Conservation (phyloP, 2,113 vertebrate genomes). For the Osmerus mordax region DNA sequence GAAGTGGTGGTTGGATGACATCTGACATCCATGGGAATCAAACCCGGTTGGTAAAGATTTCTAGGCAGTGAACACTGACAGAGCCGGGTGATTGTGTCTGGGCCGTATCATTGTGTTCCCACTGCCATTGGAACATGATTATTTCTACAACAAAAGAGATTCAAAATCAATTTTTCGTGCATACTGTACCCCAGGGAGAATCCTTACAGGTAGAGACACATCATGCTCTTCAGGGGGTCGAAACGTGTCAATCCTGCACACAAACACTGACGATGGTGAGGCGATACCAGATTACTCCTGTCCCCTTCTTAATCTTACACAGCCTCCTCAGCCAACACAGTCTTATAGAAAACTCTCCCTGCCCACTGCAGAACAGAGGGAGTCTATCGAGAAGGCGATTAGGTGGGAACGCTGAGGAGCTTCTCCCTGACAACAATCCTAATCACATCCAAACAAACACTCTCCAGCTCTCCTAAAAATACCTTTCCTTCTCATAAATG, state of each 20-base stretch:
- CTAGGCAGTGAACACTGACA: no score
- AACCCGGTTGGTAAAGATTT: neutral
- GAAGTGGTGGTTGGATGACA: neutral
- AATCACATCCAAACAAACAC: slow-evolving; percentile 56
- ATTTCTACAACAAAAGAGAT: no score
- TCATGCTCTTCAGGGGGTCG: no score
- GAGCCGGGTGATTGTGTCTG: no score
- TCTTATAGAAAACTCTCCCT: neutral
- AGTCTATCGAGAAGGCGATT: slow-evolving; percentile 5
- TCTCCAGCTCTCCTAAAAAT: slow-evolving; percentile 51
- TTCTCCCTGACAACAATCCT: slow-evolving; percentile 45
- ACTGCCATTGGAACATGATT: no score
- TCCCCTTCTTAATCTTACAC: neutral
- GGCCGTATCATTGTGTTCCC: no score
- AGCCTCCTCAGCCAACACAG: neutral
- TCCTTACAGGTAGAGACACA: no score
- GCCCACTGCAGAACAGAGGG: neutral
- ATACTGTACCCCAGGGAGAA: no score
- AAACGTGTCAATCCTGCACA: neutral
- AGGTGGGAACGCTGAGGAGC: slow-evolving; percentile 30
- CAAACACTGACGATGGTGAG: neutral
- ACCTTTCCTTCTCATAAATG: slow-evolving; percentile 44
- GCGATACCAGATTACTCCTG: neutral
- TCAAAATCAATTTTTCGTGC: no score
- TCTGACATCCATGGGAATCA: slow-evolving; percentile 29